A percentile compares a stretch with the other conserved stretches of the same genome.
These are phyloP conservation scores for Octopus bimaculoides DNA, from an alignment of 1,140 invertebrate genomes.

Conservation along the genomic window DNA sequence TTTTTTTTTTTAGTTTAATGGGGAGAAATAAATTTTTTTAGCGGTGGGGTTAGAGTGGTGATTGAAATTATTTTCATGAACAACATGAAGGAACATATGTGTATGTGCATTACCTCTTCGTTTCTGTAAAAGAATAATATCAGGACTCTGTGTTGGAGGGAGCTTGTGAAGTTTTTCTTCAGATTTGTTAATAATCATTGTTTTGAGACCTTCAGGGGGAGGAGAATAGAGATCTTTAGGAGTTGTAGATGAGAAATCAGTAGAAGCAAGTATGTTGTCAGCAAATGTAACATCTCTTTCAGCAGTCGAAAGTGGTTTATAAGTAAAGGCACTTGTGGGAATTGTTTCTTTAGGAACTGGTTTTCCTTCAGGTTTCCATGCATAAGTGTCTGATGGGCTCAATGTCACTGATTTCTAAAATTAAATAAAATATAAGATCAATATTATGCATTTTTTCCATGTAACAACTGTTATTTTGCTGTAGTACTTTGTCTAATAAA, in stretches of 20 bases:
- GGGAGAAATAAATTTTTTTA: no score
- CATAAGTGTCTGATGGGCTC: constrained; percentile 28
- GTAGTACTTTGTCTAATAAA: no score
- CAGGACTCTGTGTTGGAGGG: constrained; percentile 81
- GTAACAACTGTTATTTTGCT: no score
- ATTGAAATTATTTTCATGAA: no score
- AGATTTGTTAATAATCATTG: neutral
- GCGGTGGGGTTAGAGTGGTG: no score
- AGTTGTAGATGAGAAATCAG: no score
- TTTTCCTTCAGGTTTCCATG: constrained; percentile 23
- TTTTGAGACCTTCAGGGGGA: neutral
- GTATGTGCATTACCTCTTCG: constrained; percentile 69
- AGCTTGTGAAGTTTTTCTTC: constrained; percentile 57
- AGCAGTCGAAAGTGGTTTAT: constrained; percentile 9
- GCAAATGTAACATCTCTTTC: neutral
- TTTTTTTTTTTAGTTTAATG: no score
- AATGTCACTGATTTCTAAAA: neutral
- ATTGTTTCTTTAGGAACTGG: constrained; percentile 7
- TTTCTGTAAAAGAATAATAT: constrained; percentile 83
- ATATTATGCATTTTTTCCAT: neutral
- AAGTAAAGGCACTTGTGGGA: constrained; percentile 17
- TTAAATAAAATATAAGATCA: neutral
- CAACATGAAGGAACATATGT: no score
- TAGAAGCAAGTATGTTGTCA: no score
- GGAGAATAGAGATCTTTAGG: neutral